Percentiles rank a stretch among this genome's conserved stretches.
Evolutionary conservation across 2,888 invertebrate genomes (phyloP).

Genomic region (Ectropis crepuscularia): DNA sequence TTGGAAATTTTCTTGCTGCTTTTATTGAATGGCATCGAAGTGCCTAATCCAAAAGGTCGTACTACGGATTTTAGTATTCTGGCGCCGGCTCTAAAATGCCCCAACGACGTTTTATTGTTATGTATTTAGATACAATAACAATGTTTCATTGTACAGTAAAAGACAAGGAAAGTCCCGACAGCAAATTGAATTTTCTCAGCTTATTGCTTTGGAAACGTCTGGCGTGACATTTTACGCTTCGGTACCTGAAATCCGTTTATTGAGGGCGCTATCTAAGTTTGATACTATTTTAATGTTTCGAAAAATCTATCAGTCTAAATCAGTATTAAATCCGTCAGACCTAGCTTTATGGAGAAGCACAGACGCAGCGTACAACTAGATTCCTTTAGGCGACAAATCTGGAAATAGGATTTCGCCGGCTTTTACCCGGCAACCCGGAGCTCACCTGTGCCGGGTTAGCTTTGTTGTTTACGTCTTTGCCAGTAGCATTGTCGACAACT

Average conservation of each 20-base stretch:
- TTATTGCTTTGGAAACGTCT: slow-evolving; percentile 43
- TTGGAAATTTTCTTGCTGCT: slow-evolving; percentile 58
- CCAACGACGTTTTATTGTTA: slow-evolving; percentile 47
- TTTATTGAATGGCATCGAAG: slow-evolving; percentile 44
- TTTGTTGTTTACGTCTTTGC: slow-evolving; percentile 32
- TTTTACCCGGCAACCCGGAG: slow-evolving; percentile 35
- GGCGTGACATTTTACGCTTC: slow-evolving; percentile 44
- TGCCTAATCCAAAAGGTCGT: slow-evolving; percentile 28
- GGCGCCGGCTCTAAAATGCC: slow-evolving; percentile 44
- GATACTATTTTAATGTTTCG: slow-evolving; percentile 25
- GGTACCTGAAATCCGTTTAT: slow-evolving; percentile 35
- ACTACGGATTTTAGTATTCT: slow-evolving; percentile 27
- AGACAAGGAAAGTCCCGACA: slow-evolving; percentile 40
- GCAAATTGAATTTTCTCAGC: slow-evolving; percentile 49
- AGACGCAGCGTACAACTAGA: slow-evolving; percentile 26
- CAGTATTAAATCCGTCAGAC: slow-evolving; percentile 32
- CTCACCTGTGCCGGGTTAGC: slow-evolving; percentile 48
- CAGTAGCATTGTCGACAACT: slow-evolving; percentile 28
- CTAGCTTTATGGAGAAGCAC: slow-evolving; percentile 23
- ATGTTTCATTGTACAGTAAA: slow-evolving; percentile 45
- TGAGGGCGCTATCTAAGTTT: slow-evolving; percentile 33
- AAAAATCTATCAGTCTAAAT: slow-evolving; percentile 24
- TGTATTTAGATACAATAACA: slow-evolving; percentile 46
- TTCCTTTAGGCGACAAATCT: slow-evolving; percentile 36
- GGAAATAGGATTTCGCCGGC: slow-evolving; percentile 38